Evolutionary conservation across 2,797 vertebrate genomes (phyloP).

Genomic region (Tapera naevia): DNA sequence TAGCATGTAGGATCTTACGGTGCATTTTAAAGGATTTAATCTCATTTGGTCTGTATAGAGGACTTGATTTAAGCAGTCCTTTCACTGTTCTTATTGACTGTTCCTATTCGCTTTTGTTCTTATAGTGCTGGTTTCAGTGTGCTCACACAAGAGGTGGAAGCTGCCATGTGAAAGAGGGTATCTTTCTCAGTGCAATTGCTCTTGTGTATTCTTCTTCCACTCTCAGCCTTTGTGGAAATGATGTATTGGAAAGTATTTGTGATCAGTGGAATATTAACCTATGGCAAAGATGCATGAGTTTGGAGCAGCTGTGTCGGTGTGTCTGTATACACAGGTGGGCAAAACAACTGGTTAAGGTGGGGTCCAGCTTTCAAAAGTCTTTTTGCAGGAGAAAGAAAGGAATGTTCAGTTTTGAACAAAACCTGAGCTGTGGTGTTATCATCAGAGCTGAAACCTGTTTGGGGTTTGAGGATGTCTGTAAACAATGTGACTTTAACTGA

Average conservation of each 20-base stretch:
- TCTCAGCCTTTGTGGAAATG: neutral
- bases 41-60: neutral
- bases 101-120: neutral
- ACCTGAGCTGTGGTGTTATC: neutral
- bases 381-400: neutral
- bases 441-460: neutral
- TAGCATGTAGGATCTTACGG: neutral
- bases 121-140: neutral
- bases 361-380: neutral
- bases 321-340: neutral
- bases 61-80: neutral
- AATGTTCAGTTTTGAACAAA: neutral
- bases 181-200: neutral
- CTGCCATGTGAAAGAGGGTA: neutral
- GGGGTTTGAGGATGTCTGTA: neutral
- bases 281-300: rapidly evolving
- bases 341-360: neutral
- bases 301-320: neutral
- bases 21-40: neutral
- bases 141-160: neutral
- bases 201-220: neutral
- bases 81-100: rapidly evolving
- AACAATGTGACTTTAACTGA: neutral
- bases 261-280: neutral
- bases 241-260: neutral